phyloP scores from a whole-genome alignment of 2,113 vertebrate genomes.

The Eolophus roseicapilla region DNA sequence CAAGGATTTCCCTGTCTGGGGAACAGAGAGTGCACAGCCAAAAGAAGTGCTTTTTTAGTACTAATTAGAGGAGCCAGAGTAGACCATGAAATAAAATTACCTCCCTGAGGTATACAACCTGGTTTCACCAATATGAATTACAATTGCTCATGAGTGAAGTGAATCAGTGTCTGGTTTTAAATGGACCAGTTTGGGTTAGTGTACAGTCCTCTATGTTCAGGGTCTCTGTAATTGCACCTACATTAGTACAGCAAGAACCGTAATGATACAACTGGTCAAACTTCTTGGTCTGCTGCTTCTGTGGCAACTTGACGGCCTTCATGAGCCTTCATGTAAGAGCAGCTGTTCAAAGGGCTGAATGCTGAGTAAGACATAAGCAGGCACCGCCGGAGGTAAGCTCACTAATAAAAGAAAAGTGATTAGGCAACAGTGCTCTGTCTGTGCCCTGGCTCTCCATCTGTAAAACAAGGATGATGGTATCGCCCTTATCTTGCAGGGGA shows the following conservation, averaged over 20 bases:
- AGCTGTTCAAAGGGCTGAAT: background rate
- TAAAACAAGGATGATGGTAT: slow-evolving; percentile 18
- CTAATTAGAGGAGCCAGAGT: background rate
- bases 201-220: background rate
- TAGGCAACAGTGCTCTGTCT: background rate
- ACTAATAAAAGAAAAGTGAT: slow-evolving; percentile 24
- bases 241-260: rapidly evolving
- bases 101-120: background rate
- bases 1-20: background rate
- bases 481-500: background rate
- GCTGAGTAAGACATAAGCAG: slow-evolving; percentile 1
- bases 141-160: background rate
- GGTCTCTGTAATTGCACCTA: background rate
- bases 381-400: background rate
- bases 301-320: background rate
- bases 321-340: background rate
- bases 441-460: slow-evolving; percentile 1
- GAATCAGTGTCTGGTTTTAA: background rate
- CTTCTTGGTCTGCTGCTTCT: background rate
- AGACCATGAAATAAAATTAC: background rate
- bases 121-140: background rate
- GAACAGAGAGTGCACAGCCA: background rate
- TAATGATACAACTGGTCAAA: background rate
- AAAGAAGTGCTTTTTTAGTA: background rate
- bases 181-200: background rate